phyloP scores from a whole-genome alignment of 2,888 invertebrate genomes.

The Ochropacha duplaris region DNA sequence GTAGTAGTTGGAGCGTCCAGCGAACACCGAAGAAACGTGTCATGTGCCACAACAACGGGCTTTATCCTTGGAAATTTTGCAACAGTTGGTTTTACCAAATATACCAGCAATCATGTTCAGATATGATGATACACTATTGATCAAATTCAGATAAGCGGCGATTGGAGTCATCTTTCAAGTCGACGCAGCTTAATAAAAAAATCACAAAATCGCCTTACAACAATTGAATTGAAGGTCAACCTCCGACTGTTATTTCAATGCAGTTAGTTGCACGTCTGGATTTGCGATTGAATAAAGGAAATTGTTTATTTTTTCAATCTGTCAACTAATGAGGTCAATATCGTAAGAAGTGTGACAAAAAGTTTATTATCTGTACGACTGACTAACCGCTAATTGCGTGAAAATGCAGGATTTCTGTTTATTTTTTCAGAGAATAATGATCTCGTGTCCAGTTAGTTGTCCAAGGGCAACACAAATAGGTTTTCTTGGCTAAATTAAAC shows the following conservation, averaged over 20 bases:
- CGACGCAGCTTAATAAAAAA: conserved; percentile 11
- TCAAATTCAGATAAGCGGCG: not conserved
- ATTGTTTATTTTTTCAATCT: conserved; percentile 54
- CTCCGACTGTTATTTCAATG: conserved; percentile 55
- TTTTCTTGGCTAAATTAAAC: not conserved
- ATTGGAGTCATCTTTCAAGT: conserved; percentile 18
- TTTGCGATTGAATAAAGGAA: conserved; percentile 48
- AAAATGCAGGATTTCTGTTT: conserved; percentile 49
- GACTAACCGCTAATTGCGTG: conserved; percentile 60
- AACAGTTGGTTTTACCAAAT: not conserved
- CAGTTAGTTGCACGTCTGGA: conserved; percentile 54
- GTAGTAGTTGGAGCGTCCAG: conserved; percentile 55
- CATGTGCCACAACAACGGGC: conserved; percentile 43
- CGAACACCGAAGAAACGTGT: conserved; percentile 50
- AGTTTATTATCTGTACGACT: conserved; percentile 50
- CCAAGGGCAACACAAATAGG: conserved; percentile 25
- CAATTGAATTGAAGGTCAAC: conserved; percentile 65
- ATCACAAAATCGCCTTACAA: conserved; percentile 43
- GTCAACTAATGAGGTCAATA: conserved; percentile 58
- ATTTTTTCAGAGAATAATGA: conserved; percentile 29
- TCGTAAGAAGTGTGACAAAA: conserved; percentile 66
- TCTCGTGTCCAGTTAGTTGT: conserved; percentile 22
- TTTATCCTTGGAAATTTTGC: conserved; percentile 13
- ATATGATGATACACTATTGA: not conserved
- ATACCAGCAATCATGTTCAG: not conserved